These are phyloP conservation scores for Melanchra persicariae DNA, from an alignment of 2,888 invertebrate species.

Conservation along the genomic window DNA sequence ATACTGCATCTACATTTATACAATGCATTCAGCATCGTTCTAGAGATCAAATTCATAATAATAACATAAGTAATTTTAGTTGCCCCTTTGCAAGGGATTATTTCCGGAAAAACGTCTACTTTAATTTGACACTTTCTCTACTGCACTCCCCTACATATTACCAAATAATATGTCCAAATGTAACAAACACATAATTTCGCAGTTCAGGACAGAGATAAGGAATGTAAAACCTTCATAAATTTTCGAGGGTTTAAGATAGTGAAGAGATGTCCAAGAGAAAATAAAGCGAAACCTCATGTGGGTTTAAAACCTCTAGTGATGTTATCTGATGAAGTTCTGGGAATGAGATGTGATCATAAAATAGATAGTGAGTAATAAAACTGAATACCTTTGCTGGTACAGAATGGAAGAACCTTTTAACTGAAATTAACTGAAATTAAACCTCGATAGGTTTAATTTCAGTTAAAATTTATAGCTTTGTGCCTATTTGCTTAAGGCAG, in stretches of 20 bases:
- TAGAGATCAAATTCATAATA: background rate
- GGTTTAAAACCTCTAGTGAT: slow-evolving; percentile 67
- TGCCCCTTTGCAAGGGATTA: background rate
- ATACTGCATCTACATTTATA: background rate
- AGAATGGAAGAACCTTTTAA: slow-evolving; percentile 14
- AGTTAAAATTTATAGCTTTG: background rate
- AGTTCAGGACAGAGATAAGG: slow-evolving; percentile 62
- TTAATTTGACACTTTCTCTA: slow-evolving; percentile 15
- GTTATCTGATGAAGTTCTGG: slow-evolving; percentile 52
- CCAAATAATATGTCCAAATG: slow-evolving; percentile 42
- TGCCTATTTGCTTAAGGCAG: too few species aligned
- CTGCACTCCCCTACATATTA: slow-evolving; percentile 9
- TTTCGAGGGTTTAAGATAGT: slow-evolving; percentile 68
- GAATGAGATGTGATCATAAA: slow-evolving; percentile 51
- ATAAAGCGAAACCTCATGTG: slow-evolving; percentile 66
- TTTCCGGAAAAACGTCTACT: slow-evolving; percentile 24
- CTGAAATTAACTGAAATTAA: too few species aligned
- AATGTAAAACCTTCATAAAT: slow-evolving; percentile 71
- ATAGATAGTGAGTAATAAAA: slow-evolving; percentile 52
- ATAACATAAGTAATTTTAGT: background rate
- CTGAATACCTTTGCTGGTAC: slow-evolving; percentile 22
- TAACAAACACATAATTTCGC: slow-evolving; percentile 56
- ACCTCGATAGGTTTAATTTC: slow-evolving; percentile 1
- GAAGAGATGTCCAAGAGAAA: slow-evolving; percentile 65
- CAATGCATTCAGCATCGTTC: background rate